phyloP scores from a whole-genome alignment of 2,113 vertebrate genomes.

The Polyodon spathula region DNA sequence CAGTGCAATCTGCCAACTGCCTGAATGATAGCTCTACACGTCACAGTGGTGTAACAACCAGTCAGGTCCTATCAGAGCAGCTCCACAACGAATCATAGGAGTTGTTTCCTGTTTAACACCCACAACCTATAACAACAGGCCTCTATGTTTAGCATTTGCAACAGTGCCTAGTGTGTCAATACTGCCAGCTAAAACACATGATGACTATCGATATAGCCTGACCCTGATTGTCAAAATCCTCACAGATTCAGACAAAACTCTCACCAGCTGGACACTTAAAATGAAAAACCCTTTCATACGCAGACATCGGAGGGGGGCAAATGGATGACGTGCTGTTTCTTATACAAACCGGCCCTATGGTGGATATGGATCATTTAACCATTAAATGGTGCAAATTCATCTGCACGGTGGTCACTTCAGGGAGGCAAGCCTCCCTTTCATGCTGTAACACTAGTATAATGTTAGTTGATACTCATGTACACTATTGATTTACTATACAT shows the following conservation, averaged over 20 bases:
- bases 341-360: not conserved
- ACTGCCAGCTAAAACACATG: conserved; percentile 14
- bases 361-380: not conserved
- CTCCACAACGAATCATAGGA: conserved; percentile 10
- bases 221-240: too few relatives aligned
- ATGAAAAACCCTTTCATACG: too few relatives aligned
- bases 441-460: too few relatives aligned
- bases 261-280: too few relatives aligned
- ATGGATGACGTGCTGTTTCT: not conserved
- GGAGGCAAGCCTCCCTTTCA: not conserved
- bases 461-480: too few relatives aligned
- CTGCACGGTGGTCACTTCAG: not conserved
- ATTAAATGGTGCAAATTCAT: not conserved
- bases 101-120: conserved; percentile 31
- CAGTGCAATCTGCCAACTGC: conserved; percentile 1
- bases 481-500: too few relatives aligned
- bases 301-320: not conserved
- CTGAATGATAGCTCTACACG: conserved; percentile 8
- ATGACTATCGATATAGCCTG: conserved; percentile 4
- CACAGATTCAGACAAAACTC: too few relatives aligned
- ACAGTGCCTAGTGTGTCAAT: conserved; percentile 13
- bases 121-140: conserved; percentile 35
- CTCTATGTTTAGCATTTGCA: conserved; percentile 17
- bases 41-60: not conserved
- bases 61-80: conserved; percentile 12